Evolutionary conservation across 2,797 vertebrate species (phyloP).

Genomic region (Poecilia velifera): DNA sequence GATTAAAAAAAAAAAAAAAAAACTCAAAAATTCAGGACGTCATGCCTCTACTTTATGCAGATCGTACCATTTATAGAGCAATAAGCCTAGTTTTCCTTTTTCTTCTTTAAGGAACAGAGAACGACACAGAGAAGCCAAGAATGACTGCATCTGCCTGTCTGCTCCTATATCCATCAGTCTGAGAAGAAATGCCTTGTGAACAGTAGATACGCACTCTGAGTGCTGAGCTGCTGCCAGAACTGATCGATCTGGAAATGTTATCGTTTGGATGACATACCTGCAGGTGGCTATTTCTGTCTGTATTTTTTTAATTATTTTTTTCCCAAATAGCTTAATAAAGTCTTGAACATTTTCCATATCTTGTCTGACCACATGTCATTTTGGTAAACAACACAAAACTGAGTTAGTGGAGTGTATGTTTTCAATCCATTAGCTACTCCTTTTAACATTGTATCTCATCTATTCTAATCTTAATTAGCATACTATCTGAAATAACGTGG

Average conservation of each 20-base stretch:
- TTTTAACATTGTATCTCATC: conserved; percentile 53
- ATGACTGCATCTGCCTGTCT: conserved; percentile 57
- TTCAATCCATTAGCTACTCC: conserved; percentile 54
- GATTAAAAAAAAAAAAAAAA: conserved; percentile 37
- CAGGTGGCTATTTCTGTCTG: conserved; percentile 63
- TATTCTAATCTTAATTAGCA: conserved; percentile 55
- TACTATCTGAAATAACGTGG: conserved; percentile 44
- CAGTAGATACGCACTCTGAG: conserved; percentile 50
- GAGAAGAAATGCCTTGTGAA: conserved; percentile 61
- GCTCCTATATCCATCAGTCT: conserved; percentile 56
- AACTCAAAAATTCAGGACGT: conserved; percentile 40
- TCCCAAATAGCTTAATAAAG: conserved; percentile 65
- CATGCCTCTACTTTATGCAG: conserved; percentile 34
- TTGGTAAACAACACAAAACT: conserved; percentile 52
- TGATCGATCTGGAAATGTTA: conserved; percentile 70
- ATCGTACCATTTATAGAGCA: conserved; percentile 48
- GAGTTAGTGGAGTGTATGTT: conserved; percentile 43
- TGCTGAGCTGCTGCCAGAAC: conserved; percentile 58
- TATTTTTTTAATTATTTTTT: conserved; percentile 34
- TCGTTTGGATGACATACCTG: conserved; percentile 61
- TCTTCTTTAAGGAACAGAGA: conserved; percentile 41
- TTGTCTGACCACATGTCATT: conserved; percentile 48
- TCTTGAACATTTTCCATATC: conserved; percentile 54
- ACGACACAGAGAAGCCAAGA: conserved; percentile 50
- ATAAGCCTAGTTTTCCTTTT: conserved; percentile 24